Conservation (phyloP, 2,113 vertebrate species). For the Dolichotis patagonum region DNA sequence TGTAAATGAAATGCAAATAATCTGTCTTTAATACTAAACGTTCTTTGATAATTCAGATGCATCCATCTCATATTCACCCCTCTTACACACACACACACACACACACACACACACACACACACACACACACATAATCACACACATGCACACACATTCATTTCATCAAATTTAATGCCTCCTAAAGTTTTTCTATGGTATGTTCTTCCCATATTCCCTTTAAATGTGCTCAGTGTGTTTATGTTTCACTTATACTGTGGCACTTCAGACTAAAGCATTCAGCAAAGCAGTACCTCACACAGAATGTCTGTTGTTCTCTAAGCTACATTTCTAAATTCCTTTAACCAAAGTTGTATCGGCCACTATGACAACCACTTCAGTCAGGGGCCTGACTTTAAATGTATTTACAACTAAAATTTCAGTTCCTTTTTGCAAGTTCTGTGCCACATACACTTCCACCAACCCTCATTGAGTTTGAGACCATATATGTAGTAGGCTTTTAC, state of each 20-base stretch:
- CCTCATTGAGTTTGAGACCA: neutral
- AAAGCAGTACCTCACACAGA: neutral
- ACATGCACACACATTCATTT: neutral
- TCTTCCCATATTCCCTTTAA: neutral
- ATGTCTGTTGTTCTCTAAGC: neutral
- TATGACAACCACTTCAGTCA: neutral
- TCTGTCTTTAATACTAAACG: neutral
- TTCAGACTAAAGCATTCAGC: neutral
- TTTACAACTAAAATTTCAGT: neutral
- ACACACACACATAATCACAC: neutral
- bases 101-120: neutral
- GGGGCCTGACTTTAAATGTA: neutral
- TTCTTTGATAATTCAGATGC: neutral
- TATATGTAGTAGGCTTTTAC: neutral
- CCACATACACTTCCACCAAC: neutral
- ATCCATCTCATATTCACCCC: neutral
- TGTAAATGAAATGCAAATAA: neutral
- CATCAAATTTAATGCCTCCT: neutral
- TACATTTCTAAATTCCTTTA: conserved; percentile 1
- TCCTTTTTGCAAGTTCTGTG: neutral
- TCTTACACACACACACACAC: neutral
- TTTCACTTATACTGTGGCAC: neutral
- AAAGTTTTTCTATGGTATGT: neutral
- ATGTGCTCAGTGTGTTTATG: neutral
- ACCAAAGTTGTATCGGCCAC: neutral